Evolutionary conservation across 2,797 vertebrate species (phyloP), one percentile per base, ranked within the genome.

Genomic region (Karalla daura): DNA sequence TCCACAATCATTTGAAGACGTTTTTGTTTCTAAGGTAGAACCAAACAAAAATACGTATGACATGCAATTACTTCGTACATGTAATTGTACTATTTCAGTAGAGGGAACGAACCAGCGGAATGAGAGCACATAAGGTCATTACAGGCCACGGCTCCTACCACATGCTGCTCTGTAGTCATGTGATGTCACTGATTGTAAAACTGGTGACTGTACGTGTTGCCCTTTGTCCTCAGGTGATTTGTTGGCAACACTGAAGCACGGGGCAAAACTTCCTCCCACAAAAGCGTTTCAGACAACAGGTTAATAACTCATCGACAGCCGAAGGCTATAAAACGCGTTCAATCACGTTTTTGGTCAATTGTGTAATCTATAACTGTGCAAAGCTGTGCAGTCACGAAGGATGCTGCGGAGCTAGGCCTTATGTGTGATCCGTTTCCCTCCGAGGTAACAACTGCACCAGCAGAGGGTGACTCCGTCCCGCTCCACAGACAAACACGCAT

Each of bases 401-500:
- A 3, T 37, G 35, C 32, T 27, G 13, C 1, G 0, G 7, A 25
- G 28, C 2, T 25, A 14, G 7, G n/a, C 28, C 43, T 37, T 30
- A 30, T 28, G 7, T 24, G 10, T 0, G 2, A n/a, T n/a, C n/a
- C n/a, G n/a, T n/a, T n/a, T n/a, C n/a, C n/a, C n/a, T n/a, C n/a
- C 37, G 23, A 25, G 39, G 18, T 40, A 15, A 18, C 25, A 39
- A 35, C 9, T 27, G n/a, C 10, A 43, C 64, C 69, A 78, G 64
- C 53, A 73, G 64, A 64, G 60, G 59, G 64, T n/a, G 63, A 64
- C 45, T 64, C 46, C 18, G 11, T 51, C 18, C 40, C 13, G 30
- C 23, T 51, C 6, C 2, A 14, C 5, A 18, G 2, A 11, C 27
- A 15, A 35, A 45, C 17, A 15, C 11, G 35, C 7, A 41, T 30